Base-by-base conservation (phyloP, 30 jellyfish, hydroid and myxozoan genomes). In the Aurelia sp. region DNA sequence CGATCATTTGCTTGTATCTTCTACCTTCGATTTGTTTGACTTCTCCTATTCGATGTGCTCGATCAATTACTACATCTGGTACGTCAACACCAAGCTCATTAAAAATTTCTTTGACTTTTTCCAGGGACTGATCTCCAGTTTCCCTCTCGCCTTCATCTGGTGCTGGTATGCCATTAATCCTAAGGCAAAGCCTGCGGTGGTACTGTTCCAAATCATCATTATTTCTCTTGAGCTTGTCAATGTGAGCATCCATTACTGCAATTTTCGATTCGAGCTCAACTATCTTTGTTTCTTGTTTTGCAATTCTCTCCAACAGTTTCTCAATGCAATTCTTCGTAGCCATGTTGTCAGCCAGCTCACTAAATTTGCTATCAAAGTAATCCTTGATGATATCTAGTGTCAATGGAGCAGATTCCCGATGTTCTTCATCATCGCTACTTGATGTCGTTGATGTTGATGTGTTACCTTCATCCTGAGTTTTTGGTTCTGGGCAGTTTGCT, bases 151-250 rank as follows among this genome's bases (percentile, higher is more conserved):
- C 79, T 9, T 64, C 57, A n/a, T n/a, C 80, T 27, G 63, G 55
- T 4, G 82, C 50, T 18, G 78, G 89, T 4, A 78, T 78, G 15
- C 89, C 82, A 78, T 78, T 78, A 4, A 27, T 27, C 33, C 33
- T 27, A 27, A 27, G 33, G 33, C 33, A 27, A 27, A 27, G 33
- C 33, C 33, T 47, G 15, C 82, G 78, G 21, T 62, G 50, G 19
- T 78, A 78, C 80, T 78, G 89, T 41, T 78, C 79, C 52, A n/a
- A 35, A 63, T 78, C 79, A 58, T 78, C 89, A 47, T 7, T 50
- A 53, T 78, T 59, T 4, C 67, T 12, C 47, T 78, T 15, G 20
- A 78, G 82, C 38, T 60, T 33, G 13, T 47, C 67, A 19, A 78
- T 58, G 60, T 78, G 89, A 38, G 61, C 67, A 9, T 60, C 80